Conservation (phyloP, 2,113 vertebrate species). For the Casuarius casuarius region DNA sequence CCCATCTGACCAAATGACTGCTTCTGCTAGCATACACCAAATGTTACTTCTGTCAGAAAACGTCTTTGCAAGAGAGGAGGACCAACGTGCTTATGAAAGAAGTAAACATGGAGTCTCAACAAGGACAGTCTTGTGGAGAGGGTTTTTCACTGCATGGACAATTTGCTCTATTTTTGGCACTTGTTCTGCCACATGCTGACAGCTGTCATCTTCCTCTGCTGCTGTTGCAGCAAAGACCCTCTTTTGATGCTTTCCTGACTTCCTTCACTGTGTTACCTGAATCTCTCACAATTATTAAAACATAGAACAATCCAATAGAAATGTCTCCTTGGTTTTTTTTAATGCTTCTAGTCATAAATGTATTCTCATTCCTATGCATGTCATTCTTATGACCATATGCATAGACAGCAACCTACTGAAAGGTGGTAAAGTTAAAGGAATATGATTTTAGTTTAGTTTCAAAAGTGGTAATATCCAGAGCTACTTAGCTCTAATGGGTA, state of each 20-base stretch:
- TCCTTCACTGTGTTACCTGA: not conserved
- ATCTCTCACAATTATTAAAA: not conserved
- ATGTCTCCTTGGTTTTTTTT: not conserved
- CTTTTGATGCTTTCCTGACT: not conserved
- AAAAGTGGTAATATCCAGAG: not conserved
- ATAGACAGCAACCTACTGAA: not conserved
- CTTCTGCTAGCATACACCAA: not conserved
- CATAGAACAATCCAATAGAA: not conserved
- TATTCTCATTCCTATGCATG: not conserved
- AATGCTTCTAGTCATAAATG: not conserved
- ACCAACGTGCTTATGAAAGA: not conserved
- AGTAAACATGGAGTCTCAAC: rapidly evolving
- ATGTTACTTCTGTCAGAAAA: not conserved
- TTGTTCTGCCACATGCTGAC: not conserved
- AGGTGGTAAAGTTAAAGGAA: not conserved
- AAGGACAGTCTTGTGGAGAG: not conserved
- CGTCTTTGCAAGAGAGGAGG: not conserved
- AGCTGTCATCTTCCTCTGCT: not conserved
- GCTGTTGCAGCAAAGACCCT: not conserved
- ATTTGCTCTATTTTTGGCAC: not conserved
- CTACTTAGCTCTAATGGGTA: not conserved
- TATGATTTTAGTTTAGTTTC: not conserved
- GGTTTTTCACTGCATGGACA: not conserved
- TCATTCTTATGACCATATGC: not conserved
- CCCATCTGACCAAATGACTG: rapidly evolving